Evolutionary conservation across 1,140 invertebrate species (phyloP).

Genomic region (Daktulosphaira vitifoliae): DNA sequence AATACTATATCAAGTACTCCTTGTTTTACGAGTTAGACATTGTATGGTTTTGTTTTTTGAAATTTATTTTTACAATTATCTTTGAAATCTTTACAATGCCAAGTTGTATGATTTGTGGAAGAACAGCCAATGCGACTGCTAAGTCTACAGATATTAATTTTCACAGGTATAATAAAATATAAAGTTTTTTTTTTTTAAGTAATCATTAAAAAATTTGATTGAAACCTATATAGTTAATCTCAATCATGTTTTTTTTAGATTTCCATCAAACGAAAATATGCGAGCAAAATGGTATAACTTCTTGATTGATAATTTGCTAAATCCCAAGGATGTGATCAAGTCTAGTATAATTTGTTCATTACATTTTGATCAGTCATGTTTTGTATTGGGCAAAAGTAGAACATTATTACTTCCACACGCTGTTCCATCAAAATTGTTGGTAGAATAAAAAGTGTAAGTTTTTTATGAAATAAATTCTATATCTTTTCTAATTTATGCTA

Average conservation of each 20-base stretch:
- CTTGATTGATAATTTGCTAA: background rate
- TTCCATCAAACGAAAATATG: background rate
- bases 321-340: background rate
- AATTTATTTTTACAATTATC: too few species aligned
- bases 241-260: background rate
- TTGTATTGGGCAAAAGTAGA: background rate
- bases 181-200: too few species aligned
- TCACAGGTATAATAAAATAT: too few species aligned
- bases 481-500: background rate
- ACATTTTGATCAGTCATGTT: background rate
- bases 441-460: background rate
- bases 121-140: too few species aligned
- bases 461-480: background rate
- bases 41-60: too few species aligned
- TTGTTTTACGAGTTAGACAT: too few species aligned
- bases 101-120: too few species aligned
- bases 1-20: too few species aligned
- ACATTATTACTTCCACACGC: background rate
- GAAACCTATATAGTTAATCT: too few species aligned
- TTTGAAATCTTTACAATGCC: too few species aligned
- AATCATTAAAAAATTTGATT: too few species aligned
- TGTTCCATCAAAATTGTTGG: background rate
- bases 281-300: background rate
- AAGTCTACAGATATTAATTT: too few species aligned
- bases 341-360: background rate